phyloP scores from a whole-genome alignment of 2,888 invertebrate genomes.

The Copidosoma aretas region DNA sequence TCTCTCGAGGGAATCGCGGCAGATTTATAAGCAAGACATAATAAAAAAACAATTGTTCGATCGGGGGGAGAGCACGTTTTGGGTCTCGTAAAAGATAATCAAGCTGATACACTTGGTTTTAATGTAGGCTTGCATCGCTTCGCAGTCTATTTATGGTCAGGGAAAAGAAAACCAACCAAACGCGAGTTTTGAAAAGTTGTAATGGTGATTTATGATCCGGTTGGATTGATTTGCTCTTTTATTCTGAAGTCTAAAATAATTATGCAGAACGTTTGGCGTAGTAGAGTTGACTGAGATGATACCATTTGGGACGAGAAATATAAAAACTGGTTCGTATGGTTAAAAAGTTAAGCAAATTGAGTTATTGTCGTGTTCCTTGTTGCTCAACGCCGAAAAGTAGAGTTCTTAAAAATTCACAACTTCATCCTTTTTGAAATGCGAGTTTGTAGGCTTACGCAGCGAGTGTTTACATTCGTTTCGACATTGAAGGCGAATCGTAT shows the following conservation, averaged over 20 bases:
- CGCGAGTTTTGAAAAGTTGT: slow-evolving; percentile 29
- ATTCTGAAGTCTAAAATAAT: slow-evolving; percentile 41
- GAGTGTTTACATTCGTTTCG: slow-evolving; percentile 6
- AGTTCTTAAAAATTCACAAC: not conserved
- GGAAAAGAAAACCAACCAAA: slow-evolving; percentile 1
- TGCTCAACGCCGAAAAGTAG: no score
- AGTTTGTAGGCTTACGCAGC: slow-evolving; percentile 13
- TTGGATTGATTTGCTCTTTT: slow-evolving; percentile 43
- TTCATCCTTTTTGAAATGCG: slow-evolving; percentile 2
- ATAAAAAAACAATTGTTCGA: not conserved
- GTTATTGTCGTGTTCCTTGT: not conserved
- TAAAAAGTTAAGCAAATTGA: not conserved
- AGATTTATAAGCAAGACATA: not conserved
- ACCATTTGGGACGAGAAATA: slow-evolving; percentile 18
- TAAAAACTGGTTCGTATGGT: slow-evolving; percentile 2
- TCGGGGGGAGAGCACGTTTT: not conserved
- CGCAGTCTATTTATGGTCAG: not conserved
- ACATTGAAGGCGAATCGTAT: not conserved
- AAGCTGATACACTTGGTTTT: not conserved
- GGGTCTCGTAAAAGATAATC: slow-evolving; percentile 2
- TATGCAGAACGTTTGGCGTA: slow-evolving; percentile 43
- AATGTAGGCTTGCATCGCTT: not conserved
- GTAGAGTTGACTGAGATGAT: slow-evolving; percentile 37
- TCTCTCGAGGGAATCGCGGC: not conserved
- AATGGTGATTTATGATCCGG: slow-evolving; percentile 48